Evolutionary conservation across 2,113 vertebrate genomes (phyloP).

Genomic region (Arothron firmamentum): DNA sequence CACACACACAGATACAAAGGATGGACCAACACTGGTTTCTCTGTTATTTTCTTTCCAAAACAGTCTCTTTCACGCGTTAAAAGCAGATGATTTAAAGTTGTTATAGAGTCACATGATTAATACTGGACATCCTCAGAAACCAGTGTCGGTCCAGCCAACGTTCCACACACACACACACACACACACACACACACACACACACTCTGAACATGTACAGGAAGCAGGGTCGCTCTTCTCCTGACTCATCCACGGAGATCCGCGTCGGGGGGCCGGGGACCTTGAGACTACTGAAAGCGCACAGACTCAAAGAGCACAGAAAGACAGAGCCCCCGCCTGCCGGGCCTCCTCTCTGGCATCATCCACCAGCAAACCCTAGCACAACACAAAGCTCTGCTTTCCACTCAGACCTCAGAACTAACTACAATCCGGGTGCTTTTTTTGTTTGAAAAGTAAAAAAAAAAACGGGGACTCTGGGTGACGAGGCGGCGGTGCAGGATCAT

Average conservation of each 20-base stretch:
- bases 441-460: slow-evolving; percentile 29
- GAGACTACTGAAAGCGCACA: slow-evolving; percentile 57
- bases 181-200: too few relatives aligned
- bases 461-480: slow-evolving; percentile 14
- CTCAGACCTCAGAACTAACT: slow-evolving; percentile 67
- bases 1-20: slow-evolving; percentile 12
- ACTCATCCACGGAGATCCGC: neutral
- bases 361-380: slow-evolving; percentile 68
- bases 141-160: slow-evolving; percentile 27
- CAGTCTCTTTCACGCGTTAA: neutral
- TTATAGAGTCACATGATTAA: neutral
- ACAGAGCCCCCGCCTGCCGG: slow-evolving; percentile 39
- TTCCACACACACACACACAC: slow-evolving; percentile 6
- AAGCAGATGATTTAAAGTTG: neutral
- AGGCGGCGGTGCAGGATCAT: slow-evolving; percentile 30
- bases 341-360: slow-evolving; percentile 51
- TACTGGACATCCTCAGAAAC: slow-evolving; percentile 18
- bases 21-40: slow-evolving; percentile 39
- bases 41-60: neutral
- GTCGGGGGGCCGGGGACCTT: slow-evolving; percentile 13
- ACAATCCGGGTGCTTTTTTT: slow-evolving; percentile 58
- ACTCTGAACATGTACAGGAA: slow-evolving; percentile 36
- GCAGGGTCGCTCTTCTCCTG: slow-evolving; percentile 26
- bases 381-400: slow-evolving; percentile 55
- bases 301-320: slow-evolving; percentile 52